Percentiles rank a stretch among this genome's conserved stretches.
Evolutionary conservation across 2,888 invertebrate genomes (phyloP).

Genomic region (Mythimna impura): DNA sequence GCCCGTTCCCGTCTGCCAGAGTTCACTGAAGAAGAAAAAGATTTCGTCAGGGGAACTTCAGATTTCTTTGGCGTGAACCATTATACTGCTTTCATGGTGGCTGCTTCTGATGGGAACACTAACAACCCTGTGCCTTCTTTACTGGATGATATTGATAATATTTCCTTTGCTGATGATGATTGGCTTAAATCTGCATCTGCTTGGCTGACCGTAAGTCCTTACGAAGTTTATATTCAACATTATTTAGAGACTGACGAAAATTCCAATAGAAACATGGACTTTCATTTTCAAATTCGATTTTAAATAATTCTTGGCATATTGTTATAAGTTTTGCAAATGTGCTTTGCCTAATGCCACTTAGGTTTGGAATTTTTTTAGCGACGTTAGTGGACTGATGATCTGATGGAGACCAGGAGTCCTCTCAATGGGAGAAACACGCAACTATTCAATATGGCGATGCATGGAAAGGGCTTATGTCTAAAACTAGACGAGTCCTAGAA

Average conservation of each 20-base stretch:
- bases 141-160: slow-evolving; percentile 70
- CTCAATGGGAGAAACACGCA: too few relatives aligned
- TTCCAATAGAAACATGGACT: too few relatives aligned
- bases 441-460: too few relatives aligned
- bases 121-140: slow-evolving; percentile 69
- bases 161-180: slow-evolving; percentile 60
- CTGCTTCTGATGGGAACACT: slow-evolving; percentile 66
- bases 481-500: neutral
- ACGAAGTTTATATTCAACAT: too few relatives aligned
- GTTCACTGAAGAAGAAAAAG: slow-evolving; percentile 80
- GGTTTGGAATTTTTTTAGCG: neutral
- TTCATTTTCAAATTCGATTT: too few relatives aligned
- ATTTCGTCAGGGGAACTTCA: slow-evolving; percentile 72
- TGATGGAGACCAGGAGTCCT: neutral
- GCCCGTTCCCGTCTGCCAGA: slow-evolving; percentile 81
- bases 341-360: too few relatives aligned
- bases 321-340: too few relatives aligned
- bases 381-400: neutral
- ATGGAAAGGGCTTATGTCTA: too few relatives aligned
- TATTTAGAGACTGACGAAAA: too few relatives aligned
- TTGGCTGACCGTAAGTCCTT: slow-evolving; percentile 75
- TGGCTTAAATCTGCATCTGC: slow-evolving; percentile 73
- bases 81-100: slow-evolving; percentile 87
- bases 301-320: too few relatives aligned
- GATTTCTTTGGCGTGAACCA: slow-evolving; percentile 91